Conservation (phyloP, 2,888 invertebrate genomes). For the Aporophyla nigra region DNA sequence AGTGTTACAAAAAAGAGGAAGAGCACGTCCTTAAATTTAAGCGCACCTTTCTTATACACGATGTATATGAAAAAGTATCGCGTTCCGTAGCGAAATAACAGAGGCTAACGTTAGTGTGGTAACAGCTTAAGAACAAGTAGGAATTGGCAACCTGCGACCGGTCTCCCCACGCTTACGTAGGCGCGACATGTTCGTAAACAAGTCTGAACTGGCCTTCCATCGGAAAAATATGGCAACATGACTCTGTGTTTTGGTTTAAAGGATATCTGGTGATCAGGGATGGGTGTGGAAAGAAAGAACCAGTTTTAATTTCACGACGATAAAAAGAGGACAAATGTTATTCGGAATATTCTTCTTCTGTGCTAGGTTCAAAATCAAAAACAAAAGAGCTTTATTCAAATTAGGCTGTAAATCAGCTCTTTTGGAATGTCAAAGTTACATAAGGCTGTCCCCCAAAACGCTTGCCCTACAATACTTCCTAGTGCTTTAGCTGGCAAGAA, state of each 20-base stretch:
- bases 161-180: conserved; percentile 68
- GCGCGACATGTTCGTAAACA: conserved; percentile 65
- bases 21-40: too few relatives aligned
- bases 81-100: neutral
- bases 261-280: conserved; percentile 24
- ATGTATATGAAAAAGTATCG: neutral
- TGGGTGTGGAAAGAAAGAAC: neutral
- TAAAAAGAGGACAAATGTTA: neutral
- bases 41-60: neutral
- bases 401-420: too few relatives aligned
- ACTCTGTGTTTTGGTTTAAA: conserved; percentile 52
- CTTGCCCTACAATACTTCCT: too few relatives aligned
- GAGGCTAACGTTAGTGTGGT: conserved; percentile 8
- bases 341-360: too few relatives aligned
- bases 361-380: neutral
- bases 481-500: too few relatives aligned
- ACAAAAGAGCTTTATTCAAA: too few relatives aligned
- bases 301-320: neutral
- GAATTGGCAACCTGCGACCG: conserved; percentile 70
- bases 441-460: too few relatives aligned
- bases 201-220: conserved; percentile 49
- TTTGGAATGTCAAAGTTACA: too few relatives aligned
- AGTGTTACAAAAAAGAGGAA: too few relatives aligned
- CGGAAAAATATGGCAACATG: conserved; percentile 60
- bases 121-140: conserved; percentile 40